A percentile compares a stretch with the other conserved stretches of the same genome.
phyloP scores from a whole-genome alignment of 2,888 invertebrate genomes.

The Macaria liturata region DNA sequence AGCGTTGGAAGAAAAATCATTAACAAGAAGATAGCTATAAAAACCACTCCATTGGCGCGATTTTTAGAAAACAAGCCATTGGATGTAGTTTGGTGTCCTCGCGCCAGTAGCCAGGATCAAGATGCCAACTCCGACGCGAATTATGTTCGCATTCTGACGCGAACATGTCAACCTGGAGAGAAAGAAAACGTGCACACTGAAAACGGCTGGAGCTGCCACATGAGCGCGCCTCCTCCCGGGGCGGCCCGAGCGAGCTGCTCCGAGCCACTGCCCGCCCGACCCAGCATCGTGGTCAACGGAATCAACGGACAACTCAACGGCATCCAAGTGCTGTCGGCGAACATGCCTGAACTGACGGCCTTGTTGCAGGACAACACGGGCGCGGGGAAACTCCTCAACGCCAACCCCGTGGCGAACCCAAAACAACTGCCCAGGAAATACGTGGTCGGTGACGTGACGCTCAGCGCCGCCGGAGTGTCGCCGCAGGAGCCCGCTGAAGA shows the following conservation, averaged over 20 bases:
- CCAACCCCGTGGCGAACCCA: slow-evolving; percentile 68
- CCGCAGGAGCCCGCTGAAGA: neutral
- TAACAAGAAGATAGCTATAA: slow-evolving; percentile 52
- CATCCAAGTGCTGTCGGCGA: too few relatives aligned
- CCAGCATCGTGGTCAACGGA: too few relatives aligned
- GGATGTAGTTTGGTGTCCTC: slow-evolving; percentile 55
- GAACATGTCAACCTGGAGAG: slow-evolving; percentile 25
- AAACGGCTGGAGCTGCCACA: too few relatives aligned
- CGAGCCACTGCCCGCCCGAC: too few relatives aligned
- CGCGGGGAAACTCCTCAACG: slow-evolving; percentile 42
- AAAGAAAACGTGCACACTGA: too few relatives aligned
- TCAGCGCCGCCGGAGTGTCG: too few relatives aligned
- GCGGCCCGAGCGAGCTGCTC: too few relatives aligned
- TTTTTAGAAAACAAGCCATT: slow-evolving; percentile 66
- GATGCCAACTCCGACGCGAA: slow-evolving; percentile 32
- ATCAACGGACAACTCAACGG: too few relatives aligned
- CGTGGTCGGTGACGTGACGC: too few relatives aligned
- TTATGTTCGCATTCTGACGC: slow-evolving; percentile 57
- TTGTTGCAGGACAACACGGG: slow-evolving; percentile 11
- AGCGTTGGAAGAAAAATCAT: slow-evolving; percentile 70
- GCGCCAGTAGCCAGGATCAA: too few relatives aligned
- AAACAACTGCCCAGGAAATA: slow-evolving; percentile 61
- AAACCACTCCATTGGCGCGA: slow-evolving; percentile 60
- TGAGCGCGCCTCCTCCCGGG: too few relatives aligned
- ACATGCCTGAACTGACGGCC: neutral